Percentiles rank a stretch among this genome's conserved stretches.
Conservation (phyloP, 37 sponge, comb jelly and placozoan genomes). For the Hormiphora californensis region DNA sequence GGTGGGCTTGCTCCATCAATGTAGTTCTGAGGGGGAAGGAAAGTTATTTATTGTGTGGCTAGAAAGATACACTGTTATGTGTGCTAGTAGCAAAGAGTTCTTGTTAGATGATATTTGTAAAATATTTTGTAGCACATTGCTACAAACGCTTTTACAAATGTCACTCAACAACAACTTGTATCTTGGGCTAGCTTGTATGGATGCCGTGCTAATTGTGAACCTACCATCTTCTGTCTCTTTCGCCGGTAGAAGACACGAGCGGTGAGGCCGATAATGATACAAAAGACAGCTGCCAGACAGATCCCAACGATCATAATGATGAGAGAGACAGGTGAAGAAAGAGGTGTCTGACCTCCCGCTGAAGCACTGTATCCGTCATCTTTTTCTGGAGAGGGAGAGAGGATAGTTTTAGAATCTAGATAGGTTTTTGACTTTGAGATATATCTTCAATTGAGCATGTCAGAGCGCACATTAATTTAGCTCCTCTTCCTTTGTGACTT, state of each 20-base stretch:
- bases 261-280: slow-evolving; percentile 29
- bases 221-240: slow-evolving; percentile 41
- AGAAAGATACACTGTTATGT: background rate
- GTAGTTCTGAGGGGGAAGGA: slow-evolving; percentile 1
- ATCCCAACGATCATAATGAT: slow-evolving; percentile 21
- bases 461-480: background rate
- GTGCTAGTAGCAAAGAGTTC: no score
- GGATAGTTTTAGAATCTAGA: no score
- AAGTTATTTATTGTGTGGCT: background rate
- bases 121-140: background rate
- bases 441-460: background rate
- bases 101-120: no score
- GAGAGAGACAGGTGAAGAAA: slow-evolving; percentile 19
- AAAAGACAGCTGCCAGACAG: slow-evolving; percentile 12
- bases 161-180: no score
- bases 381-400: slow-evolving; percentile 4
- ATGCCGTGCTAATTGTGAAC: background rate
- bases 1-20: background rate
- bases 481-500: background rate
- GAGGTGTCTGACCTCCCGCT: background rate
- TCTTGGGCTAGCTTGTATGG: no score
- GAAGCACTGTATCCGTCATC: slow-evolving; percentile 9
- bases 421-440: background rate
- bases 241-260: slow-evolving; percentile 27
- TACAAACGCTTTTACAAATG: no score